These are phyloP conservation scores for Catharus ustulatus DNA, from an alignment of 2,797 vertebrate genomes.

Conservation along the genomic window DNA sequence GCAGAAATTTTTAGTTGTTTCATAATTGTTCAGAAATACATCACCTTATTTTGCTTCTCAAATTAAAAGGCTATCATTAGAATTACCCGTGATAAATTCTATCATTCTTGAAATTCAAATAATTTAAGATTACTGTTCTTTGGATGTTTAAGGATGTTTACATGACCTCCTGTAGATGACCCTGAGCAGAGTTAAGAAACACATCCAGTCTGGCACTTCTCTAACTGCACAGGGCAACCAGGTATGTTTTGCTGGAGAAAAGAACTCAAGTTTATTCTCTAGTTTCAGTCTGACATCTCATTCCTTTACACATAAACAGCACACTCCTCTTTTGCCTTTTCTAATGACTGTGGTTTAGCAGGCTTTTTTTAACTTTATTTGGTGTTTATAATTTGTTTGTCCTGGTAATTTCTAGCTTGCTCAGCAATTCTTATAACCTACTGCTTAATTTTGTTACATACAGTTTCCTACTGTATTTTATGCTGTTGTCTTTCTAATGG, in stretches of 20 bases:
- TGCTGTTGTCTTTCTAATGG: neutral
- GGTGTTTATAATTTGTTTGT: neutral
- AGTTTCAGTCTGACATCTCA: neutral
- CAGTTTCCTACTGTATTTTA: neutral
- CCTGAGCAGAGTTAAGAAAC: accelerated
- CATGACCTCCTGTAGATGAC: neutral
- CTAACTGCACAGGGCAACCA: neutral
- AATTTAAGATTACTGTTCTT: neutral
- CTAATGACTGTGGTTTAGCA: neutral
- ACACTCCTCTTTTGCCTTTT: neutral
- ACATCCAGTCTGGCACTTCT: neutral
- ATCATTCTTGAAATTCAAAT: neutral
- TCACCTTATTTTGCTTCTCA: neutral
- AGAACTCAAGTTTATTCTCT: neutral
- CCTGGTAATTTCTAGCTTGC: neutral
- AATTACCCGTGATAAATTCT: neutral
- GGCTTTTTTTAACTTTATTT: neutral
- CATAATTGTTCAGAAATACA: neutral
- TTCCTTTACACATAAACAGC: neutral
- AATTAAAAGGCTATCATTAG: neutral
- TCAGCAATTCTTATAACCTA: neutral
- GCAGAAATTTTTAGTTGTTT: neutral
- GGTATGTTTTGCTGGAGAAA: neutral
- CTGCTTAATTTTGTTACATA: neutral
- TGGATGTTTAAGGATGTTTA: neutral